Evolutionary conservation across 53 echinoderm and acorn worm genomes (phyloP).

Genomic region (Temnopleurus reevesii): DNA sequence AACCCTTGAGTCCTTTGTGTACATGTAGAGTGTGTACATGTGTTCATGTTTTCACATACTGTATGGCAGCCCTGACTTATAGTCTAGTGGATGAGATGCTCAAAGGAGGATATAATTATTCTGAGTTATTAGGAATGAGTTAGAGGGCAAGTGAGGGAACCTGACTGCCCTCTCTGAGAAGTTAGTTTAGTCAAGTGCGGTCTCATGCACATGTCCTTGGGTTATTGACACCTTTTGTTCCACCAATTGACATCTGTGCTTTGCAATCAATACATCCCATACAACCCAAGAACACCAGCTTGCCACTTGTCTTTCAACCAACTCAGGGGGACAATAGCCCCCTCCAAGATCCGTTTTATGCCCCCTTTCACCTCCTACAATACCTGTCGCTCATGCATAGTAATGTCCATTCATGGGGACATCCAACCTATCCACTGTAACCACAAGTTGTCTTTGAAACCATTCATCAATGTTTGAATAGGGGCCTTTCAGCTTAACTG

Average conservation of each 20-base stretch:
- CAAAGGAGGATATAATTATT: too few species aligned
- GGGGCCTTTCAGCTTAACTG: conserved; percentile 1
- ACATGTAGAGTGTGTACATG: too few species aligned
- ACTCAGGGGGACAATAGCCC: background rate
- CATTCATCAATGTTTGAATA: background rate
- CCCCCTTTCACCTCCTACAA: background rate
- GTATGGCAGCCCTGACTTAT: too few species aligned
- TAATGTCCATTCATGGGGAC: background rate
- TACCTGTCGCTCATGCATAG: conserved; percentile 11
- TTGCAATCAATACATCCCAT: background rate
- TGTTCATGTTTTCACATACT: too few species aligned
- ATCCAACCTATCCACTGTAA: background rate
- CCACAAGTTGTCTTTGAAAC: conserved; percentile 3
- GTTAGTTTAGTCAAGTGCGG: too few species aligned
- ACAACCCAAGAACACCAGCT: conserved; percentile 16
- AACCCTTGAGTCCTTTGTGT: too few species aligned
- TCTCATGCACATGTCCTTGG: conserved; percentile 30
- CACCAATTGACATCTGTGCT: background rate
- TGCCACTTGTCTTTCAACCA: background rate
- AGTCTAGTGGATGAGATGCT: too few species aligned
- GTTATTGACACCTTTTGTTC: background rate
- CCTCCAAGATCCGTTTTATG: conserved; percentile 15
- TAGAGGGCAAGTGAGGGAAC: too few species aligned
- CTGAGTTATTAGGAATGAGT: too few species aligned
- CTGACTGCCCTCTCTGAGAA: too few species aligned